These are phyloP conservation scores for Glaucidium brasilianum DNA, from an alignment of 2,113 vertebrate species.

Conservation along the genomic window DNA sequence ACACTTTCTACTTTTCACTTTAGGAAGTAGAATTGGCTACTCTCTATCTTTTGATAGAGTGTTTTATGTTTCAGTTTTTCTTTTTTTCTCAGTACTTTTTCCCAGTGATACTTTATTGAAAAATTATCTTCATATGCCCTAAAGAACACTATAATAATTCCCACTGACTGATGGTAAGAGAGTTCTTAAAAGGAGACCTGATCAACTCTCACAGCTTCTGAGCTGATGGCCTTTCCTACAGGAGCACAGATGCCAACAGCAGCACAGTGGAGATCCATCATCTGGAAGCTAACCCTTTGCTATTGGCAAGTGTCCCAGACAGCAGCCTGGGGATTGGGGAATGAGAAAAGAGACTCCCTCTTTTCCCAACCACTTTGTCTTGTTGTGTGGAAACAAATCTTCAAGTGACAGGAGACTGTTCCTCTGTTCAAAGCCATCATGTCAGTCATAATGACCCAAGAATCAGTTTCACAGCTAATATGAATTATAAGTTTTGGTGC, in stretches of 20 bases:
- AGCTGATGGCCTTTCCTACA: not conserved
- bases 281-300: not conserved
- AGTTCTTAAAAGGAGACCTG: not conserved
- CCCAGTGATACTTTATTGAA: not conserved
- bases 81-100: not conserved
- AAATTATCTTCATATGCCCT: not conserved
- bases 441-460: not conserved
- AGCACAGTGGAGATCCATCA: not conserved
- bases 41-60: not conserved
- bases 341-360: not conserved
- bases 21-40: not conserved
- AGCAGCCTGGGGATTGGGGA: not conserved
- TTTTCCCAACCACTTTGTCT: not conserved
- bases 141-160: not conserved
- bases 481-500: not conserved
- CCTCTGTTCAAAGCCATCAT: not conserved
- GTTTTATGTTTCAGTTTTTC: not conserved
- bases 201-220: not conserved
- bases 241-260: not conserved
- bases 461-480: not conserved
- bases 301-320: conserved; percentile 13
- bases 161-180: not conserved
- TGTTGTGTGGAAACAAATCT: not conserved
- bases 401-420: not conserved
- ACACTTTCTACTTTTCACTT: not conserved